Conservation (phyloP, 2,113 vertebrate species). For the Vulpes ferrilata region DNA sequence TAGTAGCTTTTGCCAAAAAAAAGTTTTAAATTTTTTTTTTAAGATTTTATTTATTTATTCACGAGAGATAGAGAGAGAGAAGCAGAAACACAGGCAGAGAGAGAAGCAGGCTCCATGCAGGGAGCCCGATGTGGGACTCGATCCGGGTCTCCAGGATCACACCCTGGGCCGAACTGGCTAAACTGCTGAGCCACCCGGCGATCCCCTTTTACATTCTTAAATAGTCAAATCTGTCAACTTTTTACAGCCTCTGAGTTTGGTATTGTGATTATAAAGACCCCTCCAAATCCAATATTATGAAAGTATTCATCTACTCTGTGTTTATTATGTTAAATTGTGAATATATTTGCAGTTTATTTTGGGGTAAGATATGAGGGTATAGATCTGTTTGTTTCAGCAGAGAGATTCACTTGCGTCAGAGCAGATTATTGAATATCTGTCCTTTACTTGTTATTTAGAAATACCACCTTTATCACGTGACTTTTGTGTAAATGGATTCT, state of each 20-base stretch:
- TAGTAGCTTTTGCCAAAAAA: slow-evolving; percentile 12
- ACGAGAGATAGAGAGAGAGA: no score
- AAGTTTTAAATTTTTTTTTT: slow-evolving; percentile 19
- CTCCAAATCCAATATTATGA: slow-evolving; percentile 54
- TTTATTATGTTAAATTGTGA: slow-evolving; percentile 23
- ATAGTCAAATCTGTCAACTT: neutral
- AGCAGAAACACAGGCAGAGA: no score
- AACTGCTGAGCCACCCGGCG: no score
- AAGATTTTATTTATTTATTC: no score
- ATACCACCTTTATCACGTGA: neutral
- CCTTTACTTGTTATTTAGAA: slow-evolving; percentile 3
- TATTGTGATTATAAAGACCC: slow-evolving; percentile 12
- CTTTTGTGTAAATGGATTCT: neutral
- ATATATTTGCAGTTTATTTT: neutral
- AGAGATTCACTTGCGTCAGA: neutral
- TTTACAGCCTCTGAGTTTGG: neutral
- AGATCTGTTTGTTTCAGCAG: neutral
- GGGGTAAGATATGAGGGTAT: neutral
- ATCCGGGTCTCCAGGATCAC: no score
- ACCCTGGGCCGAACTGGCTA: no score
- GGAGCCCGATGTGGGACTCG: no score
- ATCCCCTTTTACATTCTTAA: slow-evolving; percentile 31
- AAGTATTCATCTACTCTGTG: neutral
- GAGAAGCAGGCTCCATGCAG: no score
- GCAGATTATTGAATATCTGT: neutral